Conservation (phyloP, 2,113 vertebrate species). For the Ibidorhyncha struthersii region DNA sequence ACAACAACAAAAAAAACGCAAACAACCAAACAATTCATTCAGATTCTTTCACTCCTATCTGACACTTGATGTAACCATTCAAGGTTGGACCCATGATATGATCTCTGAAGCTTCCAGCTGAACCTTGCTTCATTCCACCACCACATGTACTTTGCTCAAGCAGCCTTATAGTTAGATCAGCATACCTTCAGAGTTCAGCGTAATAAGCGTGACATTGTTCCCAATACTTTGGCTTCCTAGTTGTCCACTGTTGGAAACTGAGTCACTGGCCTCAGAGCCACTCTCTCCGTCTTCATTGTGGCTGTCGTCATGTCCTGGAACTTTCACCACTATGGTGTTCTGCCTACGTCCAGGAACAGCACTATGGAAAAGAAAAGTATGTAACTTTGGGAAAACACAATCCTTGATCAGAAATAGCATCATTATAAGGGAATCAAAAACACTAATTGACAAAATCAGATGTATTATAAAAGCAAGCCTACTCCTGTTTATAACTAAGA, state of each 20-base stretch:
- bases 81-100: fast-evolving
- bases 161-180: background rate
- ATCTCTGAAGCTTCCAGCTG: background rate
- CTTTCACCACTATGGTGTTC: constrained; percentile 97
- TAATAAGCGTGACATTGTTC: constrained; percentile 96
- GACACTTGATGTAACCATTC: background rate
- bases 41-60: background rate
- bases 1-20: background rate
- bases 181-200: constrained; percentile 94
- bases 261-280: constrained; percentile 95
- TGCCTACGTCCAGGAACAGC: constrained; percentile 87
- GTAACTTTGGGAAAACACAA: background rate
- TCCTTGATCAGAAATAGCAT: background rate
- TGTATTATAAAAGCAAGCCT: background rate
- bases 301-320: constrained; percentile 90
- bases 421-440: background rate
- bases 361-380: constrained; percentile 60
- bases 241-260: constrained; percentile 89
- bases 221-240: constrained; percentile 80
- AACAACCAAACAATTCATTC: background rate
- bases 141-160: background rate
- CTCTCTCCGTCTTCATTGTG: constrained; percentile 95
- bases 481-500: background rate
- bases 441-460: background rate
- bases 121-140: background rate